Evolutionary conservation across 1,140 invertebrate genomes (phyloP).

Genomic region (Oryzaephilus surinamensis): DNA sequence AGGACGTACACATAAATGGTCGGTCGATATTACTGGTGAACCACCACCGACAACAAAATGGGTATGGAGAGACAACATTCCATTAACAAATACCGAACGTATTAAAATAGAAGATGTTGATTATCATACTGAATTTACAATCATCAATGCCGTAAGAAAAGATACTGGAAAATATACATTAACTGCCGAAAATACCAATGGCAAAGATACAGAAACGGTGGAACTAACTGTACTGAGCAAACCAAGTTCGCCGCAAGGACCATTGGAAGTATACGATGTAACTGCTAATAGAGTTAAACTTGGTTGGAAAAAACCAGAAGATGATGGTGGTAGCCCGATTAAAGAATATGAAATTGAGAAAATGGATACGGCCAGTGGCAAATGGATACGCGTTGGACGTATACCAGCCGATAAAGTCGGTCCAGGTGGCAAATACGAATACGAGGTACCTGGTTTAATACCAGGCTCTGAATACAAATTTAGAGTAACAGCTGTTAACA

Average conservation of each 20-base stretch:
- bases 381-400: constrained; percentile 79
- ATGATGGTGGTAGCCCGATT: constrained; percentile 88
- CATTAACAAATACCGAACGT: constrained; percentile 68
- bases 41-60: constrained; percentile 77
- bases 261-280: constrained; percentile 76
- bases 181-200: constrained; percentile 79
- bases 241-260: constrained; percentile 77
- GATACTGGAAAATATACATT: constrained; percentile 89
- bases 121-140: constrained; percentile 81
- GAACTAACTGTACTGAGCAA: constrained; percentile 85
- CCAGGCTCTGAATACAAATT: constrained; percentile 93
- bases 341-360: constrained; percentile 93
- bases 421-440: constrained; percentile 47
- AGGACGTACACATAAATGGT: constrained; percentile 84
- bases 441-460: constrained; percentile 82
- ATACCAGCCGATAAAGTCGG: constrained; percentile 60
- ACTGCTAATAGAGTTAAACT: constrained; percentile 79
- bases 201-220: constrained; percentile 79
- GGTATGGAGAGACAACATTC: constrained; percentile 75
- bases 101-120: constrained; percentile 84
- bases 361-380: constrained; percentile 79
- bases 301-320: constrained; percentile 82
- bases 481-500: constrained; percentile 89
- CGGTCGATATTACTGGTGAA: constrained; percentile 83
- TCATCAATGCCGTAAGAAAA: constrained; percentile 70